These are phyloP conservation scores for Misgurnus mizolepis DNA, from an alignment of 2,113 vertebrate species.

Conservation along the genomic window DNA sequence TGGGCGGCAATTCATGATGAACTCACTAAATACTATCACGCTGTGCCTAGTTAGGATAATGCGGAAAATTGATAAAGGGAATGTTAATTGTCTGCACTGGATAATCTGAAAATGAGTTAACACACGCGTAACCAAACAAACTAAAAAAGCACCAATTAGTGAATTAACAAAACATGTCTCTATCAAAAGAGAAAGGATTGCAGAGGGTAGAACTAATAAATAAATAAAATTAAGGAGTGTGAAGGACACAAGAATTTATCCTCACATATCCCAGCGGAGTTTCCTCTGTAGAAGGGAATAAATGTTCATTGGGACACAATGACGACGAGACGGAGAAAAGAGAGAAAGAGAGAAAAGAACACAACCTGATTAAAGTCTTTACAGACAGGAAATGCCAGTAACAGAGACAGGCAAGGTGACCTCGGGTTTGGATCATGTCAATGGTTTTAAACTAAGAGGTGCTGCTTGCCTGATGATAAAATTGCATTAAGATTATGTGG, in stretches of 20 bases:
- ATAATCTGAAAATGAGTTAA: background rate
- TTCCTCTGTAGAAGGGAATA: constrained; percentile 75
- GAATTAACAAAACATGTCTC: constrained; percentile 5
- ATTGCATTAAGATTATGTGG: background rate
- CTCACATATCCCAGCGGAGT: constrained; percentile 76
- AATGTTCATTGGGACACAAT: constrained; percentile 54
- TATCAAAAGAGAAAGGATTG: background rate
- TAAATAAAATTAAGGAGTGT: constrained; percentile 7
- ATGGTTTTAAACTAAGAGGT: constrained; percentile 25
- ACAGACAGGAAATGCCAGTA: constrained; percentile 18
- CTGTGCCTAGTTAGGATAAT: background rate
- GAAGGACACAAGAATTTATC: constrained; percentile 55
- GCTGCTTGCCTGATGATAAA: background rate
- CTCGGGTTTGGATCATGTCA: constrained; percentile 18
- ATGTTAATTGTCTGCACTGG: background rate
- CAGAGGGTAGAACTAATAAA: constrained; percentile 11
- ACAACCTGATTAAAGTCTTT: constrained; percentile 57
- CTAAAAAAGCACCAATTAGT: constrained; percentile 23
- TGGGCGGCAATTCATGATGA: background rate
- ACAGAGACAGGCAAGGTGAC: background rate
- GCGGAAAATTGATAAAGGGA: background rate
- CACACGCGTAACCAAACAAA: constrained; percentile 10
- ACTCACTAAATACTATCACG: background rate
- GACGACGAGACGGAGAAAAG: constrained; percentile 50
- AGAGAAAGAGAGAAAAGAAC: constrained; percentile 50